phyloP scores from a whole-genome alignment of 2,113 vertebrate species.

The Sclerurus mexicanus region DNA sequence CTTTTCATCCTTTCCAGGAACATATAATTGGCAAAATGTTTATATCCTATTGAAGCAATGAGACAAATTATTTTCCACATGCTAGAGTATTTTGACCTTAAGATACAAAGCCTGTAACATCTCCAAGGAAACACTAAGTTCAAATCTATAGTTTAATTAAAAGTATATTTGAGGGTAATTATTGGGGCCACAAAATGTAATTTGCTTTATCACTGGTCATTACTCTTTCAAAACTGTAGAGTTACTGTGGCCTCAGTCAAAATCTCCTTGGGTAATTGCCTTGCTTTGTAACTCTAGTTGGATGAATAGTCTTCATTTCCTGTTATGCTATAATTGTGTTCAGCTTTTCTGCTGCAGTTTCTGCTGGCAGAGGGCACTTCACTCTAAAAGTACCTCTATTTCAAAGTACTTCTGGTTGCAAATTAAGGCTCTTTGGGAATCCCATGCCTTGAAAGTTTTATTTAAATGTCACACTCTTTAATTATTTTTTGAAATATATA shows the following conservation, averaged over 20 bases:
- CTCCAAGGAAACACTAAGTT: constrained; percentile 2
- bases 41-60: background rate
- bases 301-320: background rate
- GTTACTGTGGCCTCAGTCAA: background rate
- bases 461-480: background rate
- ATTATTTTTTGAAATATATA: background rate
- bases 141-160: background rate
- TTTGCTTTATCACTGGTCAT: background rate
- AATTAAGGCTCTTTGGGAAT: background rate
- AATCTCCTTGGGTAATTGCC: background rate
- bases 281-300: background rate
- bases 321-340: background rate
- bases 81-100: background rate
- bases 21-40: background rate
- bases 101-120: background rate
- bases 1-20: constrained; percentile 12
- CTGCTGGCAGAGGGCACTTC: background rate
- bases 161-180: background rate
- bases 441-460: background rate
- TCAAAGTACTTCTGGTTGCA: background rate
- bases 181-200: background rate
- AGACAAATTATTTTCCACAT: background rate
- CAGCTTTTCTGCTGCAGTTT: background rate
- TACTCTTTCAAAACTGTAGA: background rate
- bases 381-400: background rate